phyloP scores from a whole-genome alignment of 2,888 invertebrate species.

The Dryocosmus kuriphilus region DNA sequence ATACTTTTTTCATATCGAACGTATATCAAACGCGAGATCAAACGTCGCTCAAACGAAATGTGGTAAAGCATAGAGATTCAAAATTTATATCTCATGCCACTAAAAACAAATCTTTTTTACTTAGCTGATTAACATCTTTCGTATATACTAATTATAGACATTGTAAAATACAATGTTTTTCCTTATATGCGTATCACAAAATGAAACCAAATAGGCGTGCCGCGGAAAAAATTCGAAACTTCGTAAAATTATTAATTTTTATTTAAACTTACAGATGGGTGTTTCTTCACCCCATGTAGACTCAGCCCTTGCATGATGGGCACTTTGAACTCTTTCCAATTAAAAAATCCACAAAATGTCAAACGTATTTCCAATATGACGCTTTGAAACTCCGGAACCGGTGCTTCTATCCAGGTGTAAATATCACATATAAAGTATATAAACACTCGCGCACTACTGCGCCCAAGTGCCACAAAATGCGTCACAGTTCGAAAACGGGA shows the following conservation, averaged over 20 bases:
- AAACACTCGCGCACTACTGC: too few species aligned
- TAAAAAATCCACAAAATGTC: background rate
- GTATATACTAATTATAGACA: background rate
- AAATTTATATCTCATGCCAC: background rate
- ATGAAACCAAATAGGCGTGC: background rate
- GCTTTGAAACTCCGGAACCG: background rate
- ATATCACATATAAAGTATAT: background rate
- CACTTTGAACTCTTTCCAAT: background rate
- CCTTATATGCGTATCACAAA: too few species aligned
- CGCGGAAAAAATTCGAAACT: background rate
- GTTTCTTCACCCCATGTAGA: background rate
- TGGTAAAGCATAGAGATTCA: background rate
- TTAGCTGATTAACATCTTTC: background rate
- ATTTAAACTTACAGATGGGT: background rate
- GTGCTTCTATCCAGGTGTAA: background rate
- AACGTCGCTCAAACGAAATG: too few species aligned
- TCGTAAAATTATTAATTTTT: background rate
- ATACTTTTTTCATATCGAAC: too few species aligned
- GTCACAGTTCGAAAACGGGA: too few species aligned
- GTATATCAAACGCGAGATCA: too few species aligned
- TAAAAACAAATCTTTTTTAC: background rate
- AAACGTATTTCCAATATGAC: background rate
- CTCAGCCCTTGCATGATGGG: background rate
- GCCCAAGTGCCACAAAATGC: too few species aligned
- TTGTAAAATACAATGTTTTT: background rate